Conservation (phyloP, 2,888 invertebrate species). For the Pediacus dermestoides region DNA sequence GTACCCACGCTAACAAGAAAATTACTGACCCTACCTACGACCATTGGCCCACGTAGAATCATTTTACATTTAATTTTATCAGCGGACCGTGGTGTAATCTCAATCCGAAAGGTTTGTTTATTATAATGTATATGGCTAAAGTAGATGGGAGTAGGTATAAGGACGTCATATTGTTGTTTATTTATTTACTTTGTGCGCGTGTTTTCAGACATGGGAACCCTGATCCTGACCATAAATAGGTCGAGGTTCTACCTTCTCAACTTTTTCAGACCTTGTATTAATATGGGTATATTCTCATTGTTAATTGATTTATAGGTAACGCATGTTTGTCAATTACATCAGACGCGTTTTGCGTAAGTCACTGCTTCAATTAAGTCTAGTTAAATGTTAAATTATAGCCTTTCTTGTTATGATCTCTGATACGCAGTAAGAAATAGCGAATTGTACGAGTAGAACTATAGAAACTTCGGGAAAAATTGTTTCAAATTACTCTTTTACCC, state of each 20-base stretch:
- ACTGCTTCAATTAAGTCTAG: too few relatives aligned
- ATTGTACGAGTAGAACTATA: too few relatives aligned
- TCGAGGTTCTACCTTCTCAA: slow-evolving; percentile 8
- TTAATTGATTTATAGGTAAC: too few relatives aligned
- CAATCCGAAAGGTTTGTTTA: too few relatives aligned
- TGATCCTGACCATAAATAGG: slow-evolving; percentile 15
- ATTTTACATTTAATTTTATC: slow-evolving; percentile 6
- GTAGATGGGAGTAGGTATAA: slow-evolving; percentile 2
- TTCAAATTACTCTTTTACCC: too few relatives aligned
- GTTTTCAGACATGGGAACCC: slow-evolving; percentile 5
- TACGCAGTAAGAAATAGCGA: too few relatives aligned
- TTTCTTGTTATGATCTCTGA: too few relatives aligned
- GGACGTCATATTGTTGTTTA: slow-evolving; percentile 11
- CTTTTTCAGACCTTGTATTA: slow-evolving; percentile 7
- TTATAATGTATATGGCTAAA: background rate
- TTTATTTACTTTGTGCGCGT: background rate
- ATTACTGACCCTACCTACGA: slow-evolving; percentile 34
- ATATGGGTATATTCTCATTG: too few relatives aligned
- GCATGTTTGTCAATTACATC: too few relatives aligned
- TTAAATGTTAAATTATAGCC: too few relatives aligned
- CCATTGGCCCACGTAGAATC: slow-evolving; percentile 15
- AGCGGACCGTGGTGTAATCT: slow-evolving; percentile 4
- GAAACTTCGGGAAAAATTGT: too few relatives aligned
- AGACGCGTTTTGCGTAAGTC: too few relatives aligned
- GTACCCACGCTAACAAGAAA: slow-evolving; percentile 26